These are phyloP conservation scores for Scytalopus superciliaris DNA, from an alignment of 2,113 vertebrate species.

Conservation along the genomic window DNA sequence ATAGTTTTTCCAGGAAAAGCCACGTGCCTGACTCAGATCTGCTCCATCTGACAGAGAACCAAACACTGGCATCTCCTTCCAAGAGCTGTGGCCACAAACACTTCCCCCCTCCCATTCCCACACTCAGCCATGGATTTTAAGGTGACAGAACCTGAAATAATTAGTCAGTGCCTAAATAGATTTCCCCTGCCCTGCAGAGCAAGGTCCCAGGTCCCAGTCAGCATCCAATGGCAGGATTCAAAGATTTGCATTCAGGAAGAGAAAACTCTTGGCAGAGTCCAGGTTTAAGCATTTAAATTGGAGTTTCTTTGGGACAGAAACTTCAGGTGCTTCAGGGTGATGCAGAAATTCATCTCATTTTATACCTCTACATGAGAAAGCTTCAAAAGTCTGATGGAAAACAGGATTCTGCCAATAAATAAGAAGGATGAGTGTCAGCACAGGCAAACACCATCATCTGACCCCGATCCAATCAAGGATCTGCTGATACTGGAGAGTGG, in stretches of 20 bases:
- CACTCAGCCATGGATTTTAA: rapidly evolving
- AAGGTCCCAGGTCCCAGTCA: background rate
- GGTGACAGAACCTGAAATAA: background rate
- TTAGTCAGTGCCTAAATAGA: background rate
- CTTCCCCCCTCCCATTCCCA: rapidly evolving
- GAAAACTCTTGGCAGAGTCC: background rate
- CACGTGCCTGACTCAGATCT: rapidly evolving
- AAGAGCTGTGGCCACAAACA: rapidly evolving
- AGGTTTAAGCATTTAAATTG: background rate
- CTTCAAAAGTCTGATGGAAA: background rate
- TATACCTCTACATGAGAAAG: rapidly evolving
- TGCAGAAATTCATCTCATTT: background rate
- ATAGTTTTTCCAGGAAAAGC: background rate
- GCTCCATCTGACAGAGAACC: rapidly evolving
- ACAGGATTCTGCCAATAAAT: background rate
- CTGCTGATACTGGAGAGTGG: rapidly evolving
- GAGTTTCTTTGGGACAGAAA: background rate
- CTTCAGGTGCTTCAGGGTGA: background rate
- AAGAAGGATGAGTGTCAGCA: background rate
- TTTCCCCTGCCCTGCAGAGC: background rate
- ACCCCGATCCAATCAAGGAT: rapidly evolving
- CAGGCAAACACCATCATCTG: rapidly evolving
- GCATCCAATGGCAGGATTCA: background rate
- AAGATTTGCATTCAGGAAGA: background rate
- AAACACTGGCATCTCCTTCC: rapidly evolving